Evolutionary conservation across 2,797 vertebrate genomes (phyloP), one percentile per base, ranked within the genome.

Genomic region (Acanthiza pusilla): DNA sequence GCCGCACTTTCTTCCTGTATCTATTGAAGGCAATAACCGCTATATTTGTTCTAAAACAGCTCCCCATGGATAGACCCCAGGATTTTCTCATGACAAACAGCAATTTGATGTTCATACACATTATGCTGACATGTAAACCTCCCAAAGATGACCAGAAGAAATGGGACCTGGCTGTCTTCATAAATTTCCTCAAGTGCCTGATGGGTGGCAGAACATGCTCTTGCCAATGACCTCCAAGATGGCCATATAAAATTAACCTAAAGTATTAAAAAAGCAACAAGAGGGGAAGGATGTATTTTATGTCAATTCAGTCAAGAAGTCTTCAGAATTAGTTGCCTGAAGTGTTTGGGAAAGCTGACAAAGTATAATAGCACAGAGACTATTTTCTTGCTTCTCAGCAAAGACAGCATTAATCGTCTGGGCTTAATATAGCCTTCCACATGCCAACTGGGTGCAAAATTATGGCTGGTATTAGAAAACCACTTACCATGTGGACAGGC

Each of bases 401-500:
- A 96, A 95, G 90, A 85, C 67, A 79, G 83, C 95, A 96, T 95
- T 95, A 95, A 95, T 96, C 48, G 90, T 94, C 93, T 88, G 67
- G 85, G 94, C 92, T 96, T 96, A 95, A 96, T 96, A 96, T 96
- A 96, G 93, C 91, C 77, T 95, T 96, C 94, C 91, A 92, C 93
- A 93, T 92, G 94, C 94, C 96, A 96, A 95, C 63, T 93, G 96
- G 94, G 88, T 93, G 92, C 93, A 95, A 95, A 96, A 95, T 96
- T 95, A 95, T 95, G 95, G 84, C 90, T 95, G 84, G 83, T 95
- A 92, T 95, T 96, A 96, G 93, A 95, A 96, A 96, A 95, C 83
- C 93, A 96, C 90, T 95, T 91, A 93, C 83, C 76, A 93, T 88
- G 91, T 65, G 83, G 91, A 93, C 91, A 76, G 66, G 71, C 96